Evolutionary conservation across 1,140 invertebrate genomes (phyloP).

Genomic region (Temnothorax curvispinosus): DNA sequence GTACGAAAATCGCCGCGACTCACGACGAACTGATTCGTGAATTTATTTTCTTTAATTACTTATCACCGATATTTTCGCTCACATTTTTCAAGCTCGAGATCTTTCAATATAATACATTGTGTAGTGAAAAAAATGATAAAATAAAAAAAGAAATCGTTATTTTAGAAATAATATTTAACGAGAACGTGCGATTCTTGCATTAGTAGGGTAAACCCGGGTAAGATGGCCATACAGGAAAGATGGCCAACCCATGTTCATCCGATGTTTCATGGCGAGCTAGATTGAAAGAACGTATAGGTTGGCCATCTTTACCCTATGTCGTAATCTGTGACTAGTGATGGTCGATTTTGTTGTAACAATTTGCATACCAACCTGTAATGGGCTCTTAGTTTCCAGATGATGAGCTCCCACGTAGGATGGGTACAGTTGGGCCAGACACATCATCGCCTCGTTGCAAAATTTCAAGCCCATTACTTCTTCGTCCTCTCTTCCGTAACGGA

Average conservation of each 20-base stretch:
- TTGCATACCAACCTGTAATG: slow-evolving; percentile 89
- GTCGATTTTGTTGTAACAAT: not conserved
- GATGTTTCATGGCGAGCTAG: too few relatives aligned
- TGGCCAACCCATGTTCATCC: too few relatives aligned
- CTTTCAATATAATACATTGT: not conserved
- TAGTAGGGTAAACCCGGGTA: too few relatives aligned
- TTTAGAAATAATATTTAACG: not conserved
- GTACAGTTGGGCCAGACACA: slow-evolving; percentile 94
- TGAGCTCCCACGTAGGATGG: slow-evolving; percentile 87
- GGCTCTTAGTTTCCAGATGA: slow-evolving; percentile 88
- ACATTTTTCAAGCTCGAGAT: not conserved
- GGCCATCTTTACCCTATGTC: too few relatives aligned
- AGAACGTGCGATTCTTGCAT: not conserved
- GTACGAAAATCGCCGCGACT: not conserved
- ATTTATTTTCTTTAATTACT: slow-evolving; percentile 4
- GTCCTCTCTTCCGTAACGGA: slow-evolving; percentile 95
- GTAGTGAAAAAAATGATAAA: too few relatives aligned
- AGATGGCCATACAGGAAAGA: too few relatives aligned
- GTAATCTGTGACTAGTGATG: not conserved
- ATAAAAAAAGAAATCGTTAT: not conserved
- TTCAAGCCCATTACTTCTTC: slow-evolving; percentile 97
- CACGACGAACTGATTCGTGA: not conserved
- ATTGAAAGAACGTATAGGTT: too few relatives aligned
- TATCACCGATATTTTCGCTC: not conserved
- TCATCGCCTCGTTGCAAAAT: slow-evolving; percentile 96